Evolutionary conservation across 2,797 vertebrate genomes (phyloP).

Genomic region (Paguma larvata): DNA sequence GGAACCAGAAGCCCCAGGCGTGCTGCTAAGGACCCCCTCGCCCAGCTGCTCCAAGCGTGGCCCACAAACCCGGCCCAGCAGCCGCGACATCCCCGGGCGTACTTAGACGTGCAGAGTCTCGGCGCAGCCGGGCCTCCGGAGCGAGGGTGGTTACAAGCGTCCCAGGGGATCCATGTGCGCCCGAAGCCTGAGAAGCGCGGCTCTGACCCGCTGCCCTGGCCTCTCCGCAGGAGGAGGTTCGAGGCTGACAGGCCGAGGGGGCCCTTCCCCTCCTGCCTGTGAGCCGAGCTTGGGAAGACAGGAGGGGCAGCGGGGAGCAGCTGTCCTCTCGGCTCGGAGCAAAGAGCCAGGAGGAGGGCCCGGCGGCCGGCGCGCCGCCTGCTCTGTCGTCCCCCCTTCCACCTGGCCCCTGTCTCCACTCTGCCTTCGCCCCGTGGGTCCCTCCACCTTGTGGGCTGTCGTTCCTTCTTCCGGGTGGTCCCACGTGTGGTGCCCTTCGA

Average conservation of each 20-base stretch:
- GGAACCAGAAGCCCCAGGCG: neutral
- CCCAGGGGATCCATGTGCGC: accelerated
- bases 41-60: neutral
- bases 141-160: neutral
- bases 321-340: neutral
- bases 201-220: accelerated
- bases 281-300: neutral
- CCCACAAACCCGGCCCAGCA: accelerated
- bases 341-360: accelerated
- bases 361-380: accelerated
- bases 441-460: accelerated
- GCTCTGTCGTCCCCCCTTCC: neutral
- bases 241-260: accelerated
- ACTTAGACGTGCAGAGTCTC: neutral
- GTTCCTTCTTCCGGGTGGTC: neutral
- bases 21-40: neutral
- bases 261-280: accelerated
- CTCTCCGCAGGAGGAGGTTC: accelerated
- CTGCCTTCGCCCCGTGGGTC: neutral
- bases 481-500: neutral
- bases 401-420: neutral
- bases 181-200: accelerated
- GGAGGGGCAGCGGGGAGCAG: neutral
- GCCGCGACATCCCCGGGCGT: accelerated
- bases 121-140: no score